These are phyloP conservation scores for Drosophila quinaria DNA, from an alignment of 2,888 invertebrate species.

Conservation along the genomic window DNA sequence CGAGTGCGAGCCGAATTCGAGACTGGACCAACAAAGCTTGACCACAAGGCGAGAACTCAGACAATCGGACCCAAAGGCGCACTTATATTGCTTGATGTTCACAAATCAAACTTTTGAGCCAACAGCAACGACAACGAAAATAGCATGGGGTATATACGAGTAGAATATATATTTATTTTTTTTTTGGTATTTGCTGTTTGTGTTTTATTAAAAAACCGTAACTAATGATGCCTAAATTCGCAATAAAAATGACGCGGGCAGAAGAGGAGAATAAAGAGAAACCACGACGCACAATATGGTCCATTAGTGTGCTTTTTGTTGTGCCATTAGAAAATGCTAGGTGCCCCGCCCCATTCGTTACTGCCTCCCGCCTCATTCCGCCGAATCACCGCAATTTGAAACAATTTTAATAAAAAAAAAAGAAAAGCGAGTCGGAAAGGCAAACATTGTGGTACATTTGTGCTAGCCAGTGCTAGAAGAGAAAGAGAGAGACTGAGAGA, in stretches of 20 bases:
- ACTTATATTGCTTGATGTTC: slow-evolving; percentile 71
- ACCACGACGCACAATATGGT: slow-evolving; percentile 77
- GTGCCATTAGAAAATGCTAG: slow-evolving; percentile 68
- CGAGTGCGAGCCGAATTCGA: slow-evolving; percentile 7
- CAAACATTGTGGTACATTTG: slow-evolving; percentile 47
- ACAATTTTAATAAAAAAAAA: slow-evolving; percentile 80
- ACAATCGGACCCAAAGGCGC: slow-evolving; percentile 80
- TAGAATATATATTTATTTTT: slow-evolving; percentile 33
- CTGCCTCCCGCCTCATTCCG: neutral
- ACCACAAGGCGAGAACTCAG: slow-evolving; percentile 62
- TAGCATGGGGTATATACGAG: slow-evolving; percentile 11
- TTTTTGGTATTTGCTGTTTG: slow-evolving; percentile 62
- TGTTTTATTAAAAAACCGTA: slow-evolving; percentile 82
- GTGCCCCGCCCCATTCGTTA: slow-evolving; percentile 17
- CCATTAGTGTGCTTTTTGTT: slow-evolving; percentile 77
- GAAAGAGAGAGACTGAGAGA: neutral
- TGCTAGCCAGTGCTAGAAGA: slow-evolving; percentile 26
- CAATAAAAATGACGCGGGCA: slow-evolving; percentile 72
- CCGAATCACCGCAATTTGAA: slow-evolving; percentile 70
- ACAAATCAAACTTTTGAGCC: slow-evolving; percentile 74
- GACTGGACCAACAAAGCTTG: slow-evolving; percentile 65
- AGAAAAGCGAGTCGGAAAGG: slow-evolving; percentile 47
- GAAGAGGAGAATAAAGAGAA: slow-evolving; percentile 20
- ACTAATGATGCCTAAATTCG: slow-evolving; percentile 82
- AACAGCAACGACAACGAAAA: slow-evolving; percentile 6